These are phyloP conservation scores for Phainopepla nitens DNA, from an alignment of 2,113 vertebrate genomes.

Conservation along the genomic window DNA sequence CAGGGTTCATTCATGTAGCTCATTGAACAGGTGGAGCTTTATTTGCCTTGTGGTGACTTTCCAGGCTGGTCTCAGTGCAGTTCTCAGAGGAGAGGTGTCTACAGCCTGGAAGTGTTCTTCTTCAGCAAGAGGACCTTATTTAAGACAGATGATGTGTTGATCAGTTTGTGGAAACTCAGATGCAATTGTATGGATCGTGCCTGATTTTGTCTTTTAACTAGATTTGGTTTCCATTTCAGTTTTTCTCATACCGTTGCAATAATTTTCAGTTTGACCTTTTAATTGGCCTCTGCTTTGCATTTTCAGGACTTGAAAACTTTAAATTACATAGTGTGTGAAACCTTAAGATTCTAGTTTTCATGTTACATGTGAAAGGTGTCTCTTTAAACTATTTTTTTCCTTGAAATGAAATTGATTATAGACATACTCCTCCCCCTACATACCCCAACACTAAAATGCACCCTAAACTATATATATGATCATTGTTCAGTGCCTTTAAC, in stretches of 20 bases:
- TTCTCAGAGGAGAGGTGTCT: background rate
- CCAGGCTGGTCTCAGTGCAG: background rate
- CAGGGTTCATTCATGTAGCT: background rate
- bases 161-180: background rate
- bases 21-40: background rate
- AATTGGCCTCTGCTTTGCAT: background rate
- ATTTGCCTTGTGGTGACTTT: background rate
- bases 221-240: background rate
- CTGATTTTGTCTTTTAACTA: background rate
- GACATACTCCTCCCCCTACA: background rate
- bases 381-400: background rate
- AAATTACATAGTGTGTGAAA: background rate
- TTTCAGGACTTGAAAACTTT: background rate
- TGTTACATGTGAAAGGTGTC: background rate
- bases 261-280: background rate
- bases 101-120: background rate
- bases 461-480: background rate
- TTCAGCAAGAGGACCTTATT: background rate
- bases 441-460: background rate
- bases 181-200: fast-evolving
- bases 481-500: background rate
- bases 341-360: background rate
- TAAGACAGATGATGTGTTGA: background rate
- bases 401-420: background rate
- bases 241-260: background rate